These are phyloP conservation scores for Drosophila setifemur DNA, from an alignment of 1,140 invertebrate genomes.

Conservation along the genomic window DNA sequence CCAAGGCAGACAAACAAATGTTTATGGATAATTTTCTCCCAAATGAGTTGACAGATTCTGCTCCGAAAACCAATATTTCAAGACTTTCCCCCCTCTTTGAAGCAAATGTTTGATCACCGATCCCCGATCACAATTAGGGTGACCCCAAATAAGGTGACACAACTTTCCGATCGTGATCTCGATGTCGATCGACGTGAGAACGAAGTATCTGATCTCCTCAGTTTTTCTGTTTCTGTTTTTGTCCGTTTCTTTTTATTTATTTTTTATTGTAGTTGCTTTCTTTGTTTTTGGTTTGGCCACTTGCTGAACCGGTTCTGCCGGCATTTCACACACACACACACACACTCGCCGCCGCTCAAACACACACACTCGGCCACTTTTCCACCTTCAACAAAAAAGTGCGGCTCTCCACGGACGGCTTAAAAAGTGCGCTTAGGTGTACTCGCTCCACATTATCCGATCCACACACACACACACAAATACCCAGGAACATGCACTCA, in stretches of 20 bases:
- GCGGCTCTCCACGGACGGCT: too few species aligned
- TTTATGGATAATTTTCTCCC: too few species aligned
- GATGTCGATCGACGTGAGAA: constrained; percentile 29
- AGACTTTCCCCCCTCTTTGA: background rate
- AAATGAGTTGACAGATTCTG: background rate
- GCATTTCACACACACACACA: constrained; percentile 51
- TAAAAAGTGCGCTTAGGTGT: constrained; percentile 31
- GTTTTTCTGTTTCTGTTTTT: constrained; percentile 21
- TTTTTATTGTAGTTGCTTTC: constrained; percentile 14
- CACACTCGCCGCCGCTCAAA: constrained; percentile 5
- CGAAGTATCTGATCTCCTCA: constrained; percentile 15
- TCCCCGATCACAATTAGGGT: background rate
- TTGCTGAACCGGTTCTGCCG: constrained; percentile 76
- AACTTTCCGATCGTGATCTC: constrained; percentile 25
- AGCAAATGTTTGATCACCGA: background rate
- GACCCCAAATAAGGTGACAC: constrained; percentile 11
- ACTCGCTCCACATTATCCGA: constrained; percentile 13
- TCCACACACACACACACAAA: constrained; percentile 11
- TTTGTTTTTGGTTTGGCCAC: constrained; percentile 60
- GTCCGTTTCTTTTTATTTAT: constrained; percentile 19
- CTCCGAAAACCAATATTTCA: background rate
- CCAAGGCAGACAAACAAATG: too few species aligned
- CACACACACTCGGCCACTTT: constrained; percentile 36
- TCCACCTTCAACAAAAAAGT: constrained; percentile 31
- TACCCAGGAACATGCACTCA: background rate